Evolutionary conservation across 2,113 vertebrate genomes (phyloP), one percentile per base, ranked within the genome.

Genomic region (Notiomystis cincta): DNA sequence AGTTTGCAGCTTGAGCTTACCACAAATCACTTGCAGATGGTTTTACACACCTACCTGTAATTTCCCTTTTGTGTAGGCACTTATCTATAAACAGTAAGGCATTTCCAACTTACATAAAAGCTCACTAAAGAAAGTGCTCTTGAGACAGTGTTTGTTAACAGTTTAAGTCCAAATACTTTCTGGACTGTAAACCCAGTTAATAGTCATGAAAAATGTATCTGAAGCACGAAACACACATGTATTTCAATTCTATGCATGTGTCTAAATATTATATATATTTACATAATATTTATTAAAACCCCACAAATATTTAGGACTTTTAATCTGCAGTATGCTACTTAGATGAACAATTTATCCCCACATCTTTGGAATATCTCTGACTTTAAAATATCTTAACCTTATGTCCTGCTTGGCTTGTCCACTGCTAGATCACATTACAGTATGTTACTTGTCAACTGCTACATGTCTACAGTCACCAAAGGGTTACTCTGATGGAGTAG

Each of bases 401-500:
- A 31, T 14, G 6, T 54, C 14, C 31, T 57, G 33, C 10, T 3
- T 50, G 6, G 25, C 30, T 37, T 58, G 18, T 37, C 25, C 33
- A 10, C 28, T 25, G 16, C 44, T 78, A 38, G 30, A 75, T 50
- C 54, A 42, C 45, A 37, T 28, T 70, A 30, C 35, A 30, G 12
- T 37, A 22, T 4, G 3, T 40, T 77, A 51, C 21, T 60, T 25
- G 7, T 54, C 67, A 87, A 61, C 16, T 15, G 30, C 35, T 79
- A n/a, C 20, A 30, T 5, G 3, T 8, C 42, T 73, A 51, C 25
- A 54, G 44, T 81, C 45, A 71, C 51, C 7, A 24, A 72, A 82
- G 57, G n/a, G 50, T 93, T 91, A 97, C 94, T 72, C 75, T 87
- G 51, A 86, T 77, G 35, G 66, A 90, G 8, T 15, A 94, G 37